These are phyloP conservation scores for Porites lobata DNA, from an alignment of 92 coral and sea anemone genomes.

Conservation along the genomic window DNA sequence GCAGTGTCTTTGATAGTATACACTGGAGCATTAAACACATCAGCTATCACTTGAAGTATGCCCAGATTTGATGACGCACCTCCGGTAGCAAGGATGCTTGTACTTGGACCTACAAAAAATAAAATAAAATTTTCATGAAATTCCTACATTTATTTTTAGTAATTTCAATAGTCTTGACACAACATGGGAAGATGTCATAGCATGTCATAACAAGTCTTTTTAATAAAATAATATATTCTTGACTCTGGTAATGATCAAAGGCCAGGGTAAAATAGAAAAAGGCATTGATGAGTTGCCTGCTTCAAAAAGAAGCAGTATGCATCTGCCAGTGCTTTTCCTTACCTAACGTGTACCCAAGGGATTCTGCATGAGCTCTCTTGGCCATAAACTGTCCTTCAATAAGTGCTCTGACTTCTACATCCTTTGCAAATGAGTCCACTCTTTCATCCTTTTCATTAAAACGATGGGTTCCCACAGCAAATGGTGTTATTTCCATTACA, in stretches of 20 bases:
- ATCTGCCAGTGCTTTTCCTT: conserved; percentile 23
- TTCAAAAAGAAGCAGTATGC: neutral
- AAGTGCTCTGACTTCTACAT: conserved; percentile 91
- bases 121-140: neutral
- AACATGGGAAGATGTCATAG: too few species aligned
- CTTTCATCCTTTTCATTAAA: conserved; percentile 74
- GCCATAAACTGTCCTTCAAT: conserved; percentile 97
- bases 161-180: too few species aligned
- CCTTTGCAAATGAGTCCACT: conserved; percentile 83
- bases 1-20: conserved; percentile 92
- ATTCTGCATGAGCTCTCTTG: conserved; percentile 96
- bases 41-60: conserved; percentile 91
- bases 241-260: too few species aligned
- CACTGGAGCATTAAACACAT: conserved; percentile 96
- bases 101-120: conserved; percentile 62
- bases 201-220: too few species aligned
- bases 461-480: conserved; percentile 93
- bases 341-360: conserved; percentile 89
- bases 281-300: too few species aligned
- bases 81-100: conserved; percentile 96
- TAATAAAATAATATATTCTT: too few species aligned
- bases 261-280: too few species aligned
- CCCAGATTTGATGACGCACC: conserved; percentile 97
- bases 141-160: too few species aligned
- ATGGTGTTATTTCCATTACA: conserved; percentile 93